Evolutionary conservation across 2,797 vertebrate species (phyloP), one percentile per base, ranked within the genome.

Genomic region (Cynopterus sphinx): DNA sequence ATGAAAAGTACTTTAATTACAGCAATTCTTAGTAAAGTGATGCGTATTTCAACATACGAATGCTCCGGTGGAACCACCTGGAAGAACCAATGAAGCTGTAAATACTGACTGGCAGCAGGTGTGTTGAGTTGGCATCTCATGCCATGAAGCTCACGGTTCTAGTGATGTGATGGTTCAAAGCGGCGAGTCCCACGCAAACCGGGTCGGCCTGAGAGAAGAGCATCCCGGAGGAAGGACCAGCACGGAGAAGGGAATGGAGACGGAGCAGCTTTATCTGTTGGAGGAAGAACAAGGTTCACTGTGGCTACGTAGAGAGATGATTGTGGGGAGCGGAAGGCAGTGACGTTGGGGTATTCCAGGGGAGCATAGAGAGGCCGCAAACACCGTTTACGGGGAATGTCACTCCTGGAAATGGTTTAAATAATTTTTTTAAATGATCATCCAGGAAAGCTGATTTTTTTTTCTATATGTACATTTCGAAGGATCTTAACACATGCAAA

Each of bases 141-240:
- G 68, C 43, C 2, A 0, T 0, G 4, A 33, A 73, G 33, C 51
- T 39, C 6, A 0, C 5, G 6, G 9, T 11, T 2, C 24, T 16
- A 13, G 17, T 9, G 26, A 61, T 2, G 17, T 16, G 41, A 19
- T 4, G 26, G 11, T 61, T 73, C 79, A 46, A 3, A 51, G 39
- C 10, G 3, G 51, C 10, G 63, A 22, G 63, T 78, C 28, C 43
- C 36, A 5, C 9, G 59, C 9, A 19, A 74, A 43, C 41, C 33
- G 33, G 68, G 13, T n/a, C 43, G 7, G 2, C 26, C 28, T 41
- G 36, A 71, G 16, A 13, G 53, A 41, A 70, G 67, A 31, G 11
- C 61, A 7, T 28, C 21, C 21, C 16, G 10, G 79, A 22, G 70
- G 33, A 43, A 59, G 63, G 53, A 31, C 28, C 36, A 5, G 12